Evolutionary conservation across 1,140 invertebrate genomes (phyloP), one percentile per base, ranked within the genome.

Genomic region (Sycophaga agraensis): DNA sequence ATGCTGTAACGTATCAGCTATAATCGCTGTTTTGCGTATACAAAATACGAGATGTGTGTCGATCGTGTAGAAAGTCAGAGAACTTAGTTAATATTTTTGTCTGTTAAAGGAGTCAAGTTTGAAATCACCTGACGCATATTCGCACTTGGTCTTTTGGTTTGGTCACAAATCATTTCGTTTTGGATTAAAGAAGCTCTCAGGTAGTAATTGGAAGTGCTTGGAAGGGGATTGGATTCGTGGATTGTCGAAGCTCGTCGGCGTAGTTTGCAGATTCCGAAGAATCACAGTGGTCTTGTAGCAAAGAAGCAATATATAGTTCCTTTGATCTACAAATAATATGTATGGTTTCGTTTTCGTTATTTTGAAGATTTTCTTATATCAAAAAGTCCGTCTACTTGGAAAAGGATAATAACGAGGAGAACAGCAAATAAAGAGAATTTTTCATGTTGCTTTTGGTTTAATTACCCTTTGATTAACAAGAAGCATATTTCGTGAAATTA

Each of bases 101-200:
- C 35, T 37, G 21, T 53, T 53, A 53, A 17, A 26, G 22, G 22
- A 54, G 19, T 28, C 17, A 59, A 43, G 22, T 40, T 48, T 53
- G 21, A 46, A 61, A 61, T 61, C 50, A 54, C 59, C 51, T 55
- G 51, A 62, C 51, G 35, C 45, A 55, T 22, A 42, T n/a, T 61
- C 11, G 35, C 34, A 49, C 26, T 61, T 55, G 51, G 22, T 48
- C n/a, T 28, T 55, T 46, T 8, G 24, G 21, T 50, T 53, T 16
- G 11, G 39, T 31, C 40, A 26, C 34, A 26, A 17, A 1, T 28
- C 17, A 5, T 37, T 22, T 46, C 1, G 24, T 9, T 60, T 49
- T 48, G 5, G 4, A 35, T 37, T 31, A 51, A 51, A 19, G 26
- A 63, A 63, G 31, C 48, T 63, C 54, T 63, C 48, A 46, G 45